A percentile compares a stretch with the other conserved stretches of the same genome.
Conservation (phyloP, 2,113 vertebrate species). For the Centropristis striata region DNA sequence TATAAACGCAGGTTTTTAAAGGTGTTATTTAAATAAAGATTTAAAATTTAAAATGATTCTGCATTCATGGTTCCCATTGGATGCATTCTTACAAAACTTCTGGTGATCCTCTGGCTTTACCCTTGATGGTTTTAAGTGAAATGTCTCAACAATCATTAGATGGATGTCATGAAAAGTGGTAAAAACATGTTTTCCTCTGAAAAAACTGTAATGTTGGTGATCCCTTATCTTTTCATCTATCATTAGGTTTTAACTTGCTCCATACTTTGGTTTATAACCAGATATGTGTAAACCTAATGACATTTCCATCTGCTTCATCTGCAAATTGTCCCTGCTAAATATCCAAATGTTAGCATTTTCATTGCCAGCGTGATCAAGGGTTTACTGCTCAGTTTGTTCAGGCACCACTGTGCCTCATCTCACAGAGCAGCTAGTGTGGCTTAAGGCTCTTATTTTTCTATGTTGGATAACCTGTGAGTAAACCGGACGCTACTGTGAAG, state of each 20-base stretch:
- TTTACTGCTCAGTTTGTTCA: background rate
- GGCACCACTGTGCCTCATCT: background rate
- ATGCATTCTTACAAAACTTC: background rate
- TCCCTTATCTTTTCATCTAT: no score
- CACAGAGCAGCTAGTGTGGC: background rate
- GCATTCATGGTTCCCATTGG: background rate
- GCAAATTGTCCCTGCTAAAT: no score
- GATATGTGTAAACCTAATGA: background rate
- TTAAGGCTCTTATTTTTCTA: background rate
- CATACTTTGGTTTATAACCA: background rate
- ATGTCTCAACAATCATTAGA: no score
- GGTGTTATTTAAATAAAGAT: no score
- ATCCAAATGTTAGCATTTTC: background rate
- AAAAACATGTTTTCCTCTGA: background rate
- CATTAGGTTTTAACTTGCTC: background rate
- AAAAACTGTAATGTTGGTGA: background rate
- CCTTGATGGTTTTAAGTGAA: no score
- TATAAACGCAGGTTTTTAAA: no score
- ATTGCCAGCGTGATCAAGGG: background rate
- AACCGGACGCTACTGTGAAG: background rate
- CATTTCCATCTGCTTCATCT: background rate
- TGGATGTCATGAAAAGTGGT: background rate
- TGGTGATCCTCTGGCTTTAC: no score
- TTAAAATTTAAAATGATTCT: no score
- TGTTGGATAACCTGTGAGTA: background rate